Evolutionary conservation across 2,113 vertebrate genomes (phyloP).

Genomic region (Macrotis lagotis): DNA sequence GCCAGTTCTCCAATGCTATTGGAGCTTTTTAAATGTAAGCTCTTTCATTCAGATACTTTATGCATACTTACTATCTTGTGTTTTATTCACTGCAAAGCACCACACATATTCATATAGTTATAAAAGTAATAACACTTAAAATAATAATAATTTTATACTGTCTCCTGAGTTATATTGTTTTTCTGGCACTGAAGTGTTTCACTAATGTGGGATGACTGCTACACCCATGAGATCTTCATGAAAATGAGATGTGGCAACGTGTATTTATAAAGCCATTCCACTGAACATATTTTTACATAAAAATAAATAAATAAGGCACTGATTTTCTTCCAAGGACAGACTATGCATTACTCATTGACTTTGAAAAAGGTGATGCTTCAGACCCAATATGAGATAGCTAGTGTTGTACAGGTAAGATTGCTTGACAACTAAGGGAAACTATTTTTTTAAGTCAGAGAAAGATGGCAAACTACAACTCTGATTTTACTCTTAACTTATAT

Average conservation of each 20-base stretch:
- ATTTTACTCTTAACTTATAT: background rate
- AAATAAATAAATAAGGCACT: conserved; percentile 19
- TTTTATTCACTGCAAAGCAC: conserved; percentile 49
- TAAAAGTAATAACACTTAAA: conserved; percentile 60
- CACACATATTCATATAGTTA: conserved; percentile 36
- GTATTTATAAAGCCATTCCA: conserved; percentile 28
- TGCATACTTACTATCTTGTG: conserved; percentile 18
- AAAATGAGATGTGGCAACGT: background rate
- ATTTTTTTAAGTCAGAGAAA: background rate
- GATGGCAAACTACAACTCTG: background rate
- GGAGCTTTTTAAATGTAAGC: conserved; percentile 22
- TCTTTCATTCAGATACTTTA: conserved; percentile 43
- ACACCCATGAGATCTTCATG: background rate
- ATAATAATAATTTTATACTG: conserved; percentile 54
- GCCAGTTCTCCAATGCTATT: background rate
- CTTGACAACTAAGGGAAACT: background rate
- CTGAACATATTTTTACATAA: conserved; percentile 37
- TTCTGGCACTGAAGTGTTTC: background rate
- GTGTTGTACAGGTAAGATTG: background rate
- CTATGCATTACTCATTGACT: conserved; percentile 23
- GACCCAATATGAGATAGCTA: background rate
- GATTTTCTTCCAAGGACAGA: conserved; percentile 5
- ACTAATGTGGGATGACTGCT: conserved; percentile 20
- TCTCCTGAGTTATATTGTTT: conserved; percentile 36
- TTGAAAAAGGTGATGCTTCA: background rate